Evolutionary conservation across 2,888 invertebrate species (phyloP), one percentile per base, ranked within the genome.

Genomic region (Caenorhabditis plicata): DNA sequence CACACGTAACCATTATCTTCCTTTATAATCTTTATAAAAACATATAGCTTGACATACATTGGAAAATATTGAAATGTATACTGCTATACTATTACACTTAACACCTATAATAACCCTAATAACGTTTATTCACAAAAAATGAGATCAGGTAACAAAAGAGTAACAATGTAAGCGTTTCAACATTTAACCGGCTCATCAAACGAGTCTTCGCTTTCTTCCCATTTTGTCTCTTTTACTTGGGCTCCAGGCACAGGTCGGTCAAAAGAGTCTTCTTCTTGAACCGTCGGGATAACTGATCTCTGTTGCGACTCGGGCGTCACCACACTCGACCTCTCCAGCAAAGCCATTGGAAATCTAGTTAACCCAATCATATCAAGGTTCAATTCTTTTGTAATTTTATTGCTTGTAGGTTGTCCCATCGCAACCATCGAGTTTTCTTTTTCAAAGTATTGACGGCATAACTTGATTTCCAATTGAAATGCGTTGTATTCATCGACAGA

Each of bases 341-440:
- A 17, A 13, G 31, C 38, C 3, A 60, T 41, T 8, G 60, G 60
- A 26, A 60, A 60, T 13, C 60, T 39, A 19, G 45, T 23, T 29
- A 60, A 15, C 31, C 42, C 42, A 3, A 42, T 22, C 8, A 11
- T 19, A 26, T 29, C 53, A 35, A 11, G 27, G 15, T 25, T 49
- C 46, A 32, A 27, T 17, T 27, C 22, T 27, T 2, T 48, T 5
- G 4, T 36, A 44, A 9, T 15, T 17, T 9, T 11, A 4, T 31
- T n/a, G n/a, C n/a, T n/a, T n/a, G n/a, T n/a, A n/a, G n/a, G n/a
- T n/a, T n/a, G n/a, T n/a, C n/a, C n/a, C n/a, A n/a, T n/a, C n/a
- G n/a, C n/a, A n/a, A n/a, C n/a, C n/a, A n/a, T n/a, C n/a, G n/a
- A n/a, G 22, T 8, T 33, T 33, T n/a, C 5, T 33, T 33, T 5